Conservation (phyloP, 1,140 invertebrate species). For the Cotesia chilonis region DNA sequence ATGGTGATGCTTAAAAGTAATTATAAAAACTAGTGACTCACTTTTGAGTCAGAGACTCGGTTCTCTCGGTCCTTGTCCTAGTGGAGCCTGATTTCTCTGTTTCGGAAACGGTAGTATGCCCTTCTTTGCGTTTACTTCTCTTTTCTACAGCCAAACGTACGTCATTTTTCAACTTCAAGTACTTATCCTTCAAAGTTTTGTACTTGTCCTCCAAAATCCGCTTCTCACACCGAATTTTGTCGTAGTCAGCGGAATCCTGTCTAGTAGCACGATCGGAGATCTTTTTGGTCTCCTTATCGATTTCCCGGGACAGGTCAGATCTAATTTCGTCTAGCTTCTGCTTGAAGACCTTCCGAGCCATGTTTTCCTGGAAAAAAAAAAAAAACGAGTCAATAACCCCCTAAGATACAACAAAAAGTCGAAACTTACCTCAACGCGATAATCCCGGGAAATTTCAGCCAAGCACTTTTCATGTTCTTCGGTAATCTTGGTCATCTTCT, state of each 20-base stretch:
- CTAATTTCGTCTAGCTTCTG: conserved; percentile 71
- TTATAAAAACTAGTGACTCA: conserved; percentile 47
- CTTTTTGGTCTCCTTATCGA: conserved; percentile 64
- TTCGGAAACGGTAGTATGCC: conserved; percentile 73
- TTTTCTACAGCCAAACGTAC: conserved; percentile 74
- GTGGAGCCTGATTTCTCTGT: conserved; percentile 74
- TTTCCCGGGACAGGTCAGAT: conserved; percentile 70
- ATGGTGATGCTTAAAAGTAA: conserved; percentile 1
- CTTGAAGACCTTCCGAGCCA: conserved; percentile 72
- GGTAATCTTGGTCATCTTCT: conserved; percentile 68
- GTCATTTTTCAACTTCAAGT: conserved; percentile 80
- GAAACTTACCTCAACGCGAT: conserved; percentile 61
- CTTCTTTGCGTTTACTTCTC: conserved; percentile 67
- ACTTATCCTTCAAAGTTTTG: conserved; percentile 82
- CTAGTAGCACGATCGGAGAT: conserved; percentile 56
- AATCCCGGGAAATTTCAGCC: conserved; percentile 64
- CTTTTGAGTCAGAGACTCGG: conserved; percentile 62
- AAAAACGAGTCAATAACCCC: conserved; percentile 28
- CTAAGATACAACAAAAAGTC: conserved; percentile 29
- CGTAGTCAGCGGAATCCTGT: conserved; percentile 67
- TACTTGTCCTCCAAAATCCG: conserved; percentile 80
- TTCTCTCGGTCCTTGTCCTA: conserved; percentile 58
- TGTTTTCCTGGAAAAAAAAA: conserved; percentile 63
- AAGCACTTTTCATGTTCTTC: conserved; percentile 69
- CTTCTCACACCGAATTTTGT: conserved; percentile 77